Base-by-base conservation (phyloP, 1,140 invertebrate species). In the Akabosia matsudoensis region DNA sequence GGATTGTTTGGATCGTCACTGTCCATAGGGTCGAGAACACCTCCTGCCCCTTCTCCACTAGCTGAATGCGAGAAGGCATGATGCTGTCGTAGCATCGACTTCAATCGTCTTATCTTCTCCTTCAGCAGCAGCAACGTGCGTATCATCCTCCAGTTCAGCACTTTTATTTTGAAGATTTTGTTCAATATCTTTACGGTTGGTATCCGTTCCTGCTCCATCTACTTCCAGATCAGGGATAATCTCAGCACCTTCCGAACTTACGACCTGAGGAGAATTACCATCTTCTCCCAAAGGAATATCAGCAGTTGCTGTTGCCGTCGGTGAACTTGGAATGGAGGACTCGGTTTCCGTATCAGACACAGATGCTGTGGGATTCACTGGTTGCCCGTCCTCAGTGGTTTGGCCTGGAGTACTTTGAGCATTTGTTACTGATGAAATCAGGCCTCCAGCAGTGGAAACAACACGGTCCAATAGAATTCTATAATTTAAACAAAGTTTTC, bases 31-130 rank as follows among this genome's bases (percentile, higher is more conserved):
- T 52, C 76, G 31, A 54, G 31, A 70, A 52, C 77, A 7, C 70
- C 33, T 3, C 33, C 30, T 18, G 16, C 70, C 33, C 77, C 79
- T 64, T 76, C 76, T 30, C 76, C 79, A 70, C 76, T 80, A 4
- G 79, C 79, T 13, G 79, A 78, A 26, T 77, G 64, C 52, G 74
- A n/a, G 56, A 80, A 67, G 30, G 61, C 56, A n/a, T 18, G 76
- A 72, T 13, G 76, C 70, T 4, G 71, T 34, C 33, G 61, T 74
- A 4, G 64, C 45, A n/a, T 76, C 61, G 0, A 70, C 51, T 26
- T 80, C 76, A 26, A 37, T 26, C 1, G 34, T 28, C 13, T 75
- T 52, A 31, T 72, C 74, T 67, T 75, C 77, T 1, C 74, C 74
- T 24, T 73, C 76, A 10, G 51, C 76, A 33, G 76, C 64, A 0